Evolutionary conservation across 1,140 invertebrate genomes (phyloP).

Genomic region (Eueides isabella): DNA sequence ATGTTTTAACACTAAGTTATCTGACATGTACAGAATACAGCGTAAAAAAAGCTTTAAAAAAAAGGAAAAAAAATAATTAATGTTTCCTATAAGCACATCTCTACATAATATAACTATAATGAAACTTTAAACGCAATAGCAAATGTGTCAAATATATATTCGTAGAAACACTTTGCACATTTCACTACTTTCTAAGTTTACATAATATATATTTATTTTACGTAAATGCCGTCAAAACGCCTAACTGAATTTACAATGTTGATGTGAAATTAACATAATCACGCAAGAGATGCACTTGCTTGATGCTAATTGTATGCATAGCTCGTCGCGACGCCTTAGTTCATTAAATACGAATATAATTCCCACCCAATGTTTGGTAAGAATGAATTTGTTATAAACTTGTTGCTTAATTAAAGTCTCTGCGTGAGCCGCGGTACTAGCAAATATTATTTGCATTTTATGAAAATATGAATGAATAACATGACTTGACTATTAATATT

Average conservation of each 20-base stretch:
- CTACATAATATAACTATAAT: background rate
- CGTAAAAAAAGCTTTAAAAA: too few relatives aligned
- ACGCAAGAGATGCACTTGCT: constrained; percentile 60
- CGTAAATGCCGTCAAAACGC: constrained; percentile 48
- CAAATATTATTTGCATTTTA: constrained; percentile 16
- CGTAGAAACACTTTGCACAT: constrained; percentile 15
- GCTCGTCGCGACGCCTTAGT: constrained; percentile 49
- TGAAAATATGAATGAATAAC: background rate
- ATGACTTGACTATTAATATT: background rate
- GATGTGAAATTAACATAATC: constrained; percentile 67
- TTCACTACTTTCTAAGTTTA: constrained; percentile 38
- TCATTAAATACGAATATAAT: constrained; percentile 49
- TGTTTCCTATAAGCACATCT: too few relatives aligned
- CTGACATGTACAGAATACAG: too few relatives aligned
- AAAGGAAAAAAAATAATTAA: too few relatives aligned
- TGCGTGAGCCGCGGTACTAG: constrained; percentile 22
- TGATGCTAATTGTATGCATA: constrained; percentile 65
- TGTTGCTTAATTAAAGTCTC: constrained; percentile 35
- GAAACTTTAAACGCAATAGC: background rate
- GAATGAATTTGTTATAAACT: constrained; percentile 44
- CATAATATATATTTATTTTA: constrained; percentile 39
- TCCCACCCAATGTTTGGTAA: constrained; percentile 40
- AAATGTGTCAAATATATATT: background rate
- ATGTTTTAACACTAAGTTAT: too few relatives aligned
- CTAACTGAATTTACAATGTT: constrained; percentile 55